Conservation (phyloP, 2,888 invertebrate genomes). For the Apotomis turbidana region DNA sequence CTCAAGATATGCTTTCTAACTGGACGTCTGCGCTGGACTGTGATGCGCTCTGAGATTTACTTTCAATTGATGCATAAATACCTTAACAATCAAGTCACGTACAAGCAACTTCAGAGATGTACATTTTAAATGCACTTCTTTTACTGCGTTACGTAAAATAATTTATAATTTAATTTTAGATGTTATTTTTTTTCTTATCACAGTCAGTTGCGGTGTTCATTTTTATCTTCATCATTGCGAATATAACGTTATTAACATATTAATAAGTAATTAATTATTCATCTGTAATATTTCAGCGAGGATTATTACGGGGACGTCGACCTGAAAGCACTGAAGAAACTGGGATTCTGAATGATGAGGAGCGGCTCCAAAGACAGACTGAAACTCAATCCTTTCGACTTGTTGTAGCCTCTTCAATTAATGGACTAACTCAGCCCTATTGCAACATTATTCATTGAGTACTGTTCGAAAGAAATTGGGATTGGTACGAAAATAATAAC, state of each 20-base stretch:
- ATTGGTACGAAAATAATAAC: too few relatives aligned
- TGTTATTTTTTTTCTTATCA: not conserved
- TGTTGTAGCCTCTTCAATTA: constrained; percentile 65
- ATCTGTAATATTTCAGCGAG: constrained; percentile 85
- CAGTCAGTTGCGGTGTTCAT: constrained; percentile 3
- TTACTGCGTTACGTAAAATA: too few relatives aligned
- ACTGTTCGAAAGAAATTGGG: not conserved
- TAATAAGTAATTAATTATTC: too few relatives aligned
- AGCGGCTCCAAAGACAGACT: constrained; percentile 79
- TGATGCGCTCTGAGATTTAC: constrained; percentile 20
- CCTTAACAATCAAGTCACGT: too few relatives aligned
- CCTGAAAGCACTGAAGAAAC: constrained; percentile 93
- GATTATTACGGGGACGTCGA: constrained; percentile 97
- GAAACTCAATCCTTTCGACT: constrained; percentile 72
- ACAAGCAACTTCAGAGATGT: too few relatives aligned
- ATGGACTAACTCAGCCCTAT: not conserved
- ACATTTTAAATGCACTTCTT: too few relatives aligned
- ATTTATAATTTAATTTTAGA: too few relatives aligned
- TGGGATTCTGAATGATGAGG: constrained; percentile 87
- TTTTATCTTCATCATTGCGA: not conserved
- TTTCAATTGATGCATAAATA: constrained; percentile 19
- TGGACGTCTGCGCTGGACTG: constrained; percentile 31
- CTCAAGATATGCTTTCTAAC: constrained; percentile 36
- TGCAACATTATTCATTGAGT: not conserved
- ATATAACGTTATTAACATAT: not conserved